A percentile compares a stretch with the other conserved stretches of the same genome.
Conservation (phyloP, 2,797 vertebrate genomes). For the Oreochromis mossambicus region DNA sequence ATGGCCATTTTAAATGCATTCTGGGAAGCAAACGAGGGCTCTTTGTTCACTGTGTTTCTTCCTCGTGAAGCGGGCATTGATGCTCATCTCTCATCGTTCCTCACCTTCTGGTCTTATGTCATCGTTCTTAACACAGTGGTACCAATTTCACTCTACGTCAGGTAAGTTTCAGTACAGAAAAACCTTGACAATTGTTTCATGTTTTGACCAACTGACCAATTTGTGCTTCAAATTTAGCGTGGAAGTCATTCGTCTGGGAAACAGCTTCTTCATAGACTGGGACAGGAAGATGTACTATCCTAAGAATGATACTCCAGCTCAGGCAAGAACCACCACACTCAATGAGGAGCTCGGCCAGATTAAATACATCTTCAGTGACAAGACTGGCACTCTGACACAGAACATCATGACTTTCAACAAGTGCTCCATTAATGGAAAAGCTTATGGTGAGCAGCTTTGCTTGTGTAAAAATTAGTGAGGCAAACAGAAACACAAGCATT, state of each 20-base stretch:
- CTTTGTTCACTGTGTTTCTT: constrained; percentile 82
- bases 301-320: constrained; percentile 81
- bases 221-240: constrained; percentile 69
- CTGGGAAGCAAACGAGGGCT: constrained; percentile 84
- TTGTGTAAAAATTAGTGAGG: rapidly evolving
- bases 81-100: constrained; percentile 76
- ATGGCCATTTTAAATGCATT: constrained; percentile 85
- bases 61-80: constrained; percentile 75
- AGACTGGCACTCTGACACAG: constrained; percentile 94
- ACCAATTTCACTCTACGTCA: constrained; percentile 95
- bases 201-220: not conserved
- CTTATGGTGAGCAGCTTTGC: constrained; percentile 76
- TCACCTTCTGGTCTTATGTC: constrained; percentile 93
- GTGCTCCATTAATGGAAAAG: constrained; percentile 87
- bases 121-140: constrained; percentile 95
- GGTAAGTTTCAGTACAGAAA: constrained; percentile 60
- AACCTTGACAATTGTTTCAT: not conserved
- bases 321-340: constrained; percentile 90
- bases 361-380: constrained; percentile 94
- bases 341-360: constrained; percentile 95
- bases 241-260: constrained; percentile 91
- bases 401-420: constrained; percentile 95
- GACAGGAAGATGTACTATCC: constrained; percentile 93
- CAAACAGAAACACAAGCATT: constrained; percentile 41
- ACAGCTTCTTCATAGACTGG: constrained; percentile 94